Evolutionary conservation across 2,888 invertebrate genomes (phyloP).

Genomic region (Myathropa florea): DNA sequence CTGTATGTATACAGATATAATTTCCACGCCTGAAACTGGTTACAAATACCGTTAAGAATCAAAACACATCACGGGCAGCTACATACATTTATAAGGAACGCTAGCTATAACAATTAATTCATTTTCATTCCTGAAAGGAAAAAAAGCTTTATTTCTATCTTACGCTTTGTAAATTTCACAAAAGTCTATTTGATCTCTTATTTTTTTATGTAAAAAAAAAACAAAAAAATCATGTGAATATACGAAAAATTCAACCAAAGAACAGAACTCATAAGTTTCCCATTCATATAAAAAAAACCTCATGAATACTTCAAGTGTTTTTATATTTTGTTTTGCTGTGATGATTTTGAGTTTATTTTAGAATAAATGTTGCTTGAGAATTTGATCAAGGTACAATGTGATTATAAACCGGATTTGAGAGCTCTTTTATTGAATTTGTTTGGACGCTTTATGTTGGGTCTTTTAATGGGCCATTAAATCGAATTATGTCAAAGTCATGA

Average conservation of each 20-base stretch:
- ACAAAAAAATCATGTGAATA: background rate
- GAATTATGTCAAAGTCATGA: too few relatives aligned
- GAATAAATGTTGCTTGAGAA: constrained; percentile 18
- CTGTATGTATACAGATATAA: too few relatives aligned
- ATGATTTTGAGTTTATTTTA: constrained; percentile 11
- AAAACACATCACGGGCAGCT: too few relatives aligned
- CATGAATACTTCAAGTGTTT: constrained; percentile 54
- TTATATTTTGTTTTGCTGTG: constrained; percentile 19
- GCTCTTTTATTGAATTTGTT: constrained; percentile 6
- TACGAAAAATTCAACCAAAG: background rate
- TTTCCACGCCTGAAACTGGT: too few relatives aligned
- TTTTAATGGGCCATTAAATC: background rate
- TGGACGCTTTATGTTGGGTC: too few relatives aligned
- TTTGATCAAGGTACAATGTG: constrained; percentile 39
- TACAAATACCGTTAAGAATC: too few relatives aligned
- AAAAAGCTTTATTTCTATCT: background rate
- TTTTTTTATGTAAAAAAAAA: background rate
- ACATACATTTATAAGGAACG: background rate
- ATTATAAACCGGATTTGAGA: background rate
- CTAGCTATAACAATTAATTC: background rate
- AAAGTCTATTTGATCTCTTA: background rate
- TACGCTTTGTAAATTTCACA: background rate
- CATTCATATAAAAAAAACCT: constrained; percentile 9
- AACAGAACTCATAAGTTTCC: constrained; percentile 34
- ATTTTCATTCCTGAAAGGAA: background rate